Conservation (phyloP, 2,888 invertebrate species). For the Acronicta psi region DNA sequence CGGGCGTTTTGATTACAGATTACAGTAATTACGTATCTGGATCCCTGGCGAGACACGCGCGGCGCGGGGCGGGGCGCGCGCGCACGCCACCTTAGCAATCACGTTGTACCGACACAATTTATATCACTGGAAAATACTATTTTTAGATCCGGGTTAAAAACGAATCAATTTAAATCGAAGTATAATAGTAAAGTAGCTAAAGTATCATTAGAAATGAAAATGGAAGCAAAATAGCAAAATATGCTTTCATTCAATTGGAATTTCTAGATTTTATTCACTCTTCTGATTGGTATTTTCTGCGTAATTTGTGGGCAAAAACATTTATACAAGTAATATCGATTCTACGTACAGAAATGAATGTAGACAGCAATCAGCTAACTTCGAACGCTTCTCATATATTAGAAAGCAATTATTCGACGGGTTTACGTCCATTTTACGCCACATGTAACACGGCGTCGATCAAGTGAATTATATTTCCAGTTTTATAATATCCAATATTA, state of each 20-base stretch:
- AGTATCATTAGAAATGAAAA: no score
- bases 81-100: slow-evolving; percentile 57
- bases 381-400: slow-evolving; percentile 52
- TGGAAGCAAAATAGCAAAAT: no score
- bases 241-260: no score
- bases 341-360: slow-evolving; percentile 35
- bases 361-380: slow-evolving; percentile 40
- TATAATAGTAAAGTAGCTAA: no score
- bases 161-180: no score
- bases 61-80: slow-evolving; percentile 49
- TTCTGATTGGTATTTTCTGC: not conserved
- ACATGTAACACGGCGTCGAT: slow-evolving; percentile 63
- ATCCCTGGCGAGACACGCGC: slow-evolving; percentile 54
- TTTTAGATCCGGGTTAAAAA: no score
- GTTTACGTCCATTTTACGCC: slow-evolving; percentile 63
- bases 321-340: slow-evolving; percentile 30
- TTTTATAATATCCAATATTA: slow-evolving; percentile 82
- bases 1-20: slow-evolving; percentile 73
- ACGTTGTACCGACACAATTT: slow-evolving; percentile 6
- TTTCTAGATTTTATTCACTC: not conserved
- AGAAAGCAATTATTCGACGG: slow-evolving; percentile 64
- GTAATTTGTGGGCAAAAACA: slow-evolving; percentile 9
- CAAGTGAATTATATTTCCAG: slow-evolving; percentile 72
- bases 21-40: slow-evolving; percentile 71
- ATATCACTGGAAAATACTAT: slow-evolving; percentile 8